Evolutionary conservation across 2,888 invertebrate species (phyloP).

Genomic region (Hartigia nigra): DNA sequence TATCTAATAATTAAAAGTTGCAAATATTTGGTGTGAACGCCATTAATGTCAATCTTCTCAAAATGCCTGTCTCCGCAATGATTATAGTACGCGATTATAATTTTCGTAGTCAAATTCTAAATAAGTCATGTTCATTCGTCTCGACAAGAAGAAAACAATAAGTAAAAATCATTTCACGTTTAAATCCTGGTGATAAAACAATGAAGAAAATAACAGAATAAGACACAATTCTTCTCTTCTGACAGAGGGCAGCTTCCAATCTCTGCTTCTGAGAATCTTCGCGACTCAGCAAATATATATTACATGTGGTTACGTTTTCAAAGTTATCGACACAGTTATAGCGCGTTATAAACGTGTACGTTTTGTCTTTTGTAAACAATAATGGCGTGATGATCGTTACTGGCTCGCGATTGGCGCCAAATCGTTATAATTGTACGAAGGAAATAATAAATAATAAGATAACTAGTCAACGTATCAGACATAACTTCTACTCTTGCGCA

Average conservation of each 20-base stretch:
- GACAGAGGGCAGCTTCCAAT: background rate
- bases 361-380: background rate
- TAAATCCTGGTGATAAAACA: background rate
- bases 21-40: conserved; percentile 9
- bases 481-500: background rate
- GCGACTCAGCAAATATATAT: no score
- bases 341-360: background rate
- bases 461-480: background rate
- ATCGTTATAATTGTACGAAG: background rate
- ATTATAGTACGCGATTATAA: background rate
- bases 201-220: background rate
- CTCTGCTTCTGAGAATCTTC: background rate
- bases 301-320: background rate
- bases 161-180: background rate
- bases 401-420: conserved; percentile 2
- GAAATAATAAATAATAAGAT: conserved; percentile 8
- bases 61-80: background rate
- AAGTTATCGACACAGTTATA: background rate
- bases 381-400: conserved; percentile 6
- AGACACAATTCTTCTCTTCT: background rate
- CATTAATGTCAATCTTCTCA: background rate
- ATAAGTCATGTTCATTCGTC: background rate
- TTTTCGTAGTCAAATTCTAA: background rate
- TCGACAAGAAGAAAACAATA: background rate
- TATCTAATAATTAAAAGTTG: background rate